phyloP scores from a whole-genome alignment of 1,140 invertebrate genomes.

The Ips typographus region DNA sequence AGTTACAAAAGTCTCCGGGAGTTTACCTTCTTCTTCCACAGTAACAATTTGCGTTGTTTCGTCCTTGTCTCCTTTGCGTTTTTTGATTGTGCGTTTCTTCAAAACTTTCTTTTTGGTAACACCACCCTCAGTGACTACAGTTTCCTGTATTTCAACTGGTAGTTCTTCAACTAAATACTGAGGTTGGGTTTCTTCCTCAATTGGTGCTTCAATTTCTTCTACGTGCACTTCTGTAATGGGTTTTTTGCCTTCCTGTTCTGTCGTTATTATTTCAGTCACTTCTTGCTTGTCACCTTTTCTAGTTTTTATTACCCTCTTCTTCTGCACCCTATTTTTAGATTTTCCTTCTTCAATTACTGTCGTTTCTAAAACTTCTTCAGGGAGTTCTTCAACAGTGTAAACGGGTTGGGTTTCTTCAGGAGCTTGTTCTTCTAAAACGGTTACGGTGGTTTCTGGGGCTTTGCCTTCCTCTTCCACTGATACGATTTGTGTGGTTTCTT shows the following conservation, averaged over 20 bases:
- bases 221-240: conserved; percentile 46
- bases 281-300: conserved; percentile 53
- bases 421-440: conserved; percentile 44
- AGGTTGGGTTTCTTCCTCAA: conserved; percentile 43
- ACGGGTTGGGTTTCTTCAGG: conserved; percentile 27
- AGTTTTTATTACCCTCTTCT: conserved; percentile 52
- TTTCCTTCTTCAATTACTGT: conserved; percentile 40
- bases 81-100: conserved; percentile 49
- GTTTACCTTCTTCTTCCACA: conserved; percentile 51
- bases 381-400: conserved; percentile 47
- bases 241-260: conserved; percentile 53
- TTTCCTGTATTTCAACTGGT: conserved; percentile 45
- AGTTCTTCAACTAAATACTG: conserved; percentile 47
- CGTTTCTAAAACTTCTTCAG: conserved; percentile 50
- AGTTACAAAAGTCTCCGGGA: conserved; percentile 13
- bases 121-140: conserved; percentile 44
- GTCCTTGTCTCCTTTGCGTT: conserved; percentile 45
- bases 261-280: conserved; percentile 54
- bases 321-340: conserved; percentile 44
- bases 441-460: conserved; percentile 45
- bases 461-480: conserved; percentile 49
- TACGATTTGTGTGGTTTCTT: conserved; percentile 46
- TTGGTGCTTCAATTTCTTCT: conserved; percentile 49
- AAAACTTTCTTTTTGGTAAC: conserved; percentile 44
- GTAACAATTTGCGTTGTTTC: conserved; percentile 49